Base-by-base conservation (phyloP, 2,888 invertebrate species). In the Philereme vetulata region DNA sequence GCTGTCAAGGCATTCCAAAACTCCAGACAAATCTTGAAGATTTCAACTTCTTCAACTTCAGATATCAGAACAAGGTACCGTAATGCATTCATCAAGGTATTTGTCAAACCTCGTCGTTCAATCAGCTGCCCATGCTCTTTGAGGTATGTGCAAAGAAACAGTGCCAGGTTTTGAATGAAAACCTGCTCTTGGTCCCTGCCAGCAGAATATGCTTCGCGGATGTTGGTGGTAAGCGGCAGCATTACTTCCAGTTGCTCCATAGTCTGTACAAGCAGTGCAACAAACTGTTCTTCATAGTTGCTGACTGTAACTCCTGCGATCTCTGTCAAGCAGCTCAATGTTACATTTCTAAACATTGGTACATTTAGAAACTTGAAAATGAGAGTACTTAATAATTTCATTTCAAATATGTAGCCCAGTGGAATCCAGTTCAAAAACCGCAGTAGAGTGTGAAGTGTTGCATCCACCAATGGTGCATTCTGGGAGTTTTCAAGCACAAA, bases 401-500 rank as follows among this genome's bases (percentile, higher is more conserved):
- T 99, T 93, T 99, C 99, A 93, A 99, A 99, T 84, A 99, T 99
- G 86, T 99, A 99, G 8, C 99, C 99, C 65, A 99, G 93, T n/a
- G 99, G 99, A 80, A 99, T 99, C 99, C 99, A 99, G 84, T 99
- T 99, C 45, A 99, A 94, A 93, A 99, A 99, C 83, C 98, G 94
- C 71, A 99, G 93, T 58, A 99, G 93, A 4, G 99, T 99, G 84
- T 99, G 98, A 68, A 99, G 93, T 0, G 99, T 99, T 4, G 98
- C 96, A 77, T 97, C 97, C 58, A 99, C 98, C 62, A 99, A 93
- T 46, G 97, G 96, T 50, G 98, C 98, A 93, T 99, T 99, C 91
- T 98, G 97, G 9, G 99, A 99, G 88, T 97, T 98, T 81, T 99
- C 98, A 93, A 99, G 94, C 7, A 99, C 99, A 94, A 97, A 99